Evolutionary conservation across 1,140 invertebrate species (phyloP).

Genomic region (Cryptotermes secundus): DNA sequence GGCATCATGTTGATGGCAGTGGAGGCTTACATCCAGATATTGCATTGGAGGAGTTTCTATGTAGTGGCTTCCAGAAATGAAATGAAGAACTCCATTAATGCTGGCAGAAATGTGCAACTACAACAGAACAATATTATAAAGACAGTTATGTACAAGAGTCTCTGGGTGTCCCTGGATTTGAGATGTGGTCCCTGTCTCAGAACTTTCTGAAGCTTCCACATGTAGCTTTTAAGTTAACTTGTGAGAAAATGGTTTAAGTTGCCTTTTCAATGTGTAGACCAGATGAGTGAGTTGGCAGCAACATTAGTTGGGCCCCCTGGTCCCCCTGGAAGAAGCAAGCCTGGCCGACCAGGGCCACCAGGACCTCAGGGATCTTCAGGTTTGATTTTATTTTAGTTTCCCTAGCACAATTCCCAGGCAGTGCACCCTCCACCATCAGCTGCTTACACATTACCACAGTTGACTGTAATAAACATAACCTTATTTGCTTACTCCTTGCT

Average conservation of each 20-base stretch:
- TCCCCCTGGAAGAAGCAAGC: constrained; percentile 56
- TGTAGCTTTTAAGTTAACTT: no score
- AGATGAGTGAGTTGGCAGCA: constrained; percentile 59
- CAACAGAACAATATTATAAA: no score
- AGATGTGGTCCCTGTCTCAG: no score
- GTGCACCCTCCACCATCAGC: not conserved
- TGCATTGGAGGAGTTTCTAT: no score
- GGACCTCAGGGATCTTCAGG: constrained; percentile 63
- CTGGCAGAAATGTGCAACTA: no score
- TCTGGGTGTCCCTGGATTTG: no score
- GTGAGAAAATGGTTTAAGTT: not conserved
- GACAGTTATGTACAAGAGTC: no score
- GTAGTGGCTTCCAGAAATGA: no score
- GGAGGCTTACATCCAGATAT: no score
- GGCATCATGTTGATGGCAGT: no score
- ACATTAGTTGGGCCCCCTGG: constrained; percentile 62
- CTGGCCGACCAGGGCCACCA: constrained; percentile 58
- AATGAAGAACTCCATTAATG: no score
- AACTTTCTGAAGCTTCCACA: no score
- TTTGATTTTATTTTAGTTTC: constrained; percentile 39
- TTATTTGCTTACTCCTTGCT: constrained; percentile 17
- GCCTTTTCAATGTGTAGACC: constrained; percentile 46
- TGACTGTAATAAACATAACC: not conserved
- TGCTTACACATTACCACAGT: not conserved
- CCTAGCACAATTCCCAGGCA: not conserved